Conservation (phyloP, 2,888 invertebrate genomes). For the Lutraria lutraria region DNA sequence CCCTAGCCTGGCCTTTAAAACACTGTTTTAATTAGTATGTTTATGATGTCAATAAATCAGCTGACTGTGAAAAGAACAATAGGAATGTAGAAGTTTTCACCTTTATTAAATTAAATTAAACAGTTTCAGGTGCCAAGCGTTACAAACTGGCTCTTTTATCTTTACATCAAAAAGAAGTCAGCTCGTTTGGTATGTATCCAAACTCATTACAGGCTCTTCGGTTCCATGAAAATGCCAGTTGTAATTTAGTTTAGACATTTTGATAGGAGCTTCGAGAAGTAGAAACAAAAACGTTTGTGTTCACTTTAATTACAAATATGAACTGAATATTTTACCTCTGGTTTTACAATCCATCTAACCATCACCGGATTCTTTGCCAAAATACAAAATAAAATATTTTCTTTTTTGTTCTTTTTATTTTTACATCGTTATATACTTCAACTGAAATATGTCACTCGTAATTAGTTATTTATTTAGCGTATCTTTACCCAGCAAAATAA, state of each 20-base stretch:
- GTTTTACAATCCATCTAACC: too few relatives aligned
- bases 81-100: neutral
- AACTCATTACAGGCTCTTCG: neutral
- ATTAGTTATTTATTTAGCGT: too few relatives aligned
- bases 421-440: too few relatives aligned
- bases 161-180: neutral
- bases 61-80: neutral
- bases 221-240: conserved; percentile 2
- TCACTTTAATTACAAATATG: too few relatives aligned
- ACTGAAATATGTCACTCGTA: too few relatives aligned
- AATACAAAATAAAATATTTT: too few relatives aligned
- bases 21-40: neutral
- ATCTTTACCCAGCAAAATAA: too few relatives aligned
- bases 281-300: too few relatives aligned
- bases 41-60: neutral
- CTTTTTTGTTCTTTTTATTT: too few relatives aligned
- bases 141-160: neutral
- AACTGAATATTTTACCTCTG: too few relatives aligned
- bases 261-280: neutral
- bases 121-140: neutral
- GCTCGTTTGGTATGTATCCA: neutral
- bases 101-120: conserved; percentile 1
- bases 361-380: too few relatives aligned
- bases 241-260: neutral
- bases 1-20: neutral